Base-by-base conservation (phyloP, 1,140 invertebrate genomes). In the Telenomus remus region DNA sequence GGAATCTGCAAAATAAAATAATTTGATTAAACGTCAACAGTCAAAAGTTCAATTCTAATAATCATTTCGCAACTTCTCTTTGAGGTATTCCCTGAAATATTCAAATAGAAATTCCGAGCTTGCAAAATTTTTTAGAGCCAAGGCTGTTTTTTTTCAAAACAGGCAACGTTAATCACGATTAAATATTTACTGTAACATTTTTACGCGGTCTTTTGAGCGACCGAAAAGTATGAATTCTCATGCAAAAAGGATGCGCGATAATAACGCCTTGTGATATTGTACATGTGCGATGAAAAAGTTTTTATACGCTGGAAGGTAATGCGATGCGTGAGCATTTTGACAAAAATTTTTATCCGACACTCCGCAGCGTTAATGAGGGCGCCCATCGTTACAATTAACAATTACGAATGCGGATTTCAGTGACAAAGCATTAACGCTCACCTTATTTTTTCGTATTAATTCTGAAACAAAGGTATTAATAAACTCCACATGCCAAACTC, bases 141-240 rank as follows among this genome's bases (percentile, higher is more conserved):
- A 27, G 19, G 19, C 19, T n/a, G n/a, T n/a, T n/a, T n/a, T n/a
- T 6, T 27, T 27, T 27, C 19, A 6, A 27, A 27, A 27, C 19
- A 3, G 19, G 19, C 54, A 42, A 48, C 65, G 49, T 48, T 60
- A 60, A 69, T 69, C 65, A 69, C 43, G n/a, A 60, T 60, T 60
- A 69, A 69, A 69, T 60, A 60, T 69, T 69, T 53, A 69, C 56
- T 47, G 19, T 50, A 11, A 48, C 54, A 51, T 60, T 59, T 69
- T 54, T 27, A 27, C 19, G 9, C 2, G 37, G 37, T n/a, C n/a
- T 39, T n/a, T 39, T 39, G 9, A 27, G 6, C 37, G n/a, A 9
- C n/a, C n/a, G 34, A 39, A 9, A n/a, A 4, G 37, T 39, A 11
- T n/a, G 9, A 3, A 9, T 39, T 39, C 37, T 4, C 37, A 9